Evolutionary conservation across 2,888 invertebrate genomes (phyloP), one percentile per base, ranked within the genome.

Genomic region (Tiliacea aurago): DNA sequence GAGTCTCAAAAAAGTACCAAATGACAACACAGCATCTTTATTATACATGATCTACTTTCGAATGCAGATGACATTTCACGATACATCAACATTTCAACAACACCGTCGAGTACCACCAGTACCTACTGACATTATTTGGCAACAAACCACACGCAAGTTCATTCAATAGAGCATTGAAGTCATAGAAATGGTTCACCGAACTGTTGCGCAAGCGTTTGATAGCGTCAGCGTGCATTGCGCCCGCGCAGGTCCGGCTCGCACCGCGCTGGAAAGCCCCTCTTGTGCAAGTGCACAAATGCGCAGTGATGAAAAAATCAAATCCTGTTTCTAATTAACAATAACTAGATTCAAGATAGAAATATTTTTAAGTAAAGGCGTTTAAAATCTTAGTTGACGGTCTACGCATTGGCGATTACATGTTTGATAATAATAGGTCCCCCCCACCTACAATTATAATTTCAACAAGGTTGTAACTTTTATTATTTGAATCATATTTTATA

Each of bases 171-270:
- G 63, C 73, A 76, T 78, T 66, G 73, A 83, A 86, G 78, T 81
- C 78, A 78, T 84, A 84, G 83, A 83, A 87, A 76, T 84, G 90
- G 95, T 95, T 96, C 95, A 95, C 90, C 93, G 95, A 95, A 95
- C 95, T 91, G 78, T 96, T 96, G 92, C 94, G 93, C 93, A 95
- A 95, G 89, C 71, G 71, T 58, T 78, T 72, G 43, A 64, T 70
- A 70, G 65, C 73, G 84, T 76, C 83, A 76, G 70, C 85, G 86
- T 86, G 87, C 89, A 87, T 68, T 80, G 83, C 84, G 90, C 88
- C 84, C 89, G 84, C 76, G 59, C 78, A 92, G 89, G 92, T 94
- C 94, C 94, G 94, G 94, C 92, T 93, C 86, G 86, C 23, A 68
- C 59, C 45, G 73, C 86, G 89, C 88, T 93, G 94, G 94, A 93